A percentile compares a stretch with the other conserved stretches of the same genome.
These are phyloP conservation scores for Pungitius pungitius DNA, from an alignment of 2,113 vertebrate genomes.

Conservation along the genomic window DNA sequence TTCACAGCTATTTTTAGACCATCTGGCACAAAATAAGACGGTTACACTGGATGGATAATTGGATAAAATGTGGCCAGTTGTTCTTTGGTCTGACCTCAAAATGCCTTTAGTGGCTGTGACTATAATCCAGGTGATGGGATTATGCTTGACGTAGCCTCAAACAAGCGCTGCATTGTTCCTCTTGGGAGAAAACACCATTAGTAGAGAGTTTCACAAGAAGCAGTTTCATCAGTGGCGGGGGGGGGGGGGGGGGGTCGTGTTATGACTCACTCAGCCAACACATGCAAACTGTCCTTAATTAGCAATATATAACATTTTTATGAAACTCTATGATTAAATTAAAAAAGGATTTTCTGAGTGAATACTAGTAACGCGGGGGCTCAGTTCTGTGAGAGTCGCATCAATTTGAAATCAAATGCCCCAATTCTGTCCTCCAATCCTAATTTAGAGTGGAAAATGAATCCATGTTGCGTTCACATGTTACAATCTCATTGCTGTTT, in stretches of 20 bases:
- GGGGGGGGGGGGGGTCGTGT: too few species aligned
- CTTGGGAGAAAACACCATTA: constrained; percentile 50
- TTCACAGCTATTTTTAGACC: constrained; percentile 7
- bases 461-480: not conserved
- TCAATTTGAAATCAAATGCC: not conserved
- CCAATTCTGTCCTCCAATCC: not conserved
- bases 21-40: constrained; percentile 11
- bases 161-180: constrained; percentile 71
- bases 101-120: constrained; percentile 37
- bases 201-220: constrained; percentile 22
- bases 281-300: not conserved
- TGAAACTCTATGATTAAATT: not conserved
- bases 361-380: not conserved
- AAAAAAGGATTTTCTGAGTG: not conserved
- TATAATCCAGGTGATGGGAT: constrained; percentile 70
- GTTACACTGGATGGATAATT: constrained; percentile 17
- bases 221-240: constrained; percentile 13
- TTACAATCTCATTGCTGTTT: not conserved
- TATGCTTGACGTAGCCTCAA: constrained; percentile 38
- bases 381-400: not conserved
- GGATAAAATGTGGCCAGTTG: constrained; percentile 18
- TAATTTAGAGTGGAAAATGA: not conserved
- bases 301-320: constrained; percentile 2
- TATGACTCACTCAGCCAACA: not conserved
- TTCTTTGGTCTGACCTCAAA: constrained; percentile 37